Percentiles rank a stretch among this genome's conserved stretches.
Evolutionary conservation across 1,140 invertebrate species (phyloP).

Genomic region (Sarcophaga peregrina): DNA sequence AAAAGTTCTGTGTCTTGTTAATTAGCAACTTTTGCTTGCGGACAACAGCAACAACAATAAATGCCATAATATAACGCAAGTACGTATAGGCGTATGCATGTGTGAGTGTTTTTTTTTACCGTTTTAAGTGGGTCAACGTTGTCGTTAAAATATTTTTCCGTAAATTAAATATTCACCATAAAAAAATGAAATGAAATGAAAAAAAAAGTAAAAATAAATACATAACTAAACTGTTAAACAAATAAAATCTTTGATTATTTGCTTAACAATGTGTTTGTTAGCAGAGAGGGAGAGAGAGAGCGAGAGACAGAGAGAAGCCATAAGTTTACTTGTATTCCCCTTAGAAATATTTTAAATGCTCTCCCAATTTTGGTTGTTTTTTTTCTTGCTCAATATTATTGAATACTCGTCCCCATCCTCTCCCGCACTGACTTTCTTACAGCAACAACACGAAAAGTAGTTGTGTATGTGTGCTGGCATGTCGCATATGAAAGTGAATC

Average conservation of each 20-base stretch:
- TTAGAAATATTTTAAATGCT: slow-evolving; percentile 5
- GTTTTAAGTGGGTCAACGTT: slow-evolving; percentile 39
- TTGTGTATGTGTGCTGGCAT: neutral
- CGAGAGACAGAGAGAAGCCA: too few relatives aligned
- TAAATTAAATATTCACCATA: slow-evolving; percentile 39
- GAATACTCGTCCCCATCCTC: neutral
- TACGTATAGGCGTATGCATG: neutral
- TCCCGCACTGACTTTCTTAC: neutral
- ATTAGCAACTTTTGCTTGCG: slow-evolving; percentile 32
- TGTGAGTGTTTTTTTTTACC: neutral
- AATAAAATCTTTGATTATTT: slow-evolving; percentile 39
- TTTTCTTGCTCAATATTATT: neutral
- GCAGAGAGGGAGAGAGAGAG: too few relatives aligned
- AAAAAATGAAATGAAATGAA: neutral
- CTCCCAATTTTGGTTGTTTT: neutral
- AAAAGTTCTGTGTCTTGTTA: slow-evolving; percentile 29
- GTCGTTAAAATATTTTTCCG: slow-evolving; percentile 40
- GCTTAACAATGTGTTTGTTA: neutral
- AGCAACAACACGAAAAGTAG: neutral
- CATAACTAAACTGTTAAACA: slow-evolving; percentile 32
- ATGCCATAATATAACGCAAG: neutral
- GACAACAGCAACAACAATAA: slow-evolving; percentile 5
- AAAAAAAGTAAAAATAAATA: neutral
- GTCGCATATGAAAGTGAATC: slow-evolving; percentile 39
- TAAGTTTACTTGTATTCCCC: too few relatives aligned